Percentiles rank a stretch among this genome's conserved stretches.
Evolutionary conservation across 2,797 vertebrate genomes (phyloP).

Genomic region (Poeciliopsis paucimaculata): DNA sequence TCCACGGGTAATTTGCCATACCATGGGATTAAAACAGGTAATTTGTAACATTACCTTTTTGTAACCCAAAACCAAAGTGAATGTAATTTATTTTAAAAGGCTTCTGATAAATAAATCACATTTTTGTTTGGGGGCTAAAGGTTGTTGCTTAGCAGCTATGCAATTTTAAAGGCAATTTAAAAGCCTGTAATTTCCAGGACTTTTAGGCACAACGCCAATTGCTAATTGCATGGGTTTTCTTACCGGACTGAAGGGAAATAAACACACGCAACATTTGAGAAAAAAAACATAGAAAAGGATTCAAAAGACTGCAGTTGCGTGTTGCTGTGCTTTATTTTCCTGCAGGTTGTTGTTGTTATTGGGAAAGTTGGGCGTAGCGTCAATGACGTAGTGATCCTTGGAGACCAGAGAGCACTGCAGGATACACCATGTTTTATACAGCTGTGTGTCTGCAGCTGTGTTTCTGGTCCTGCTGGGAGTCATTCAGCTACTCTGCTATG

Average conservation of each 20-base stretch:
- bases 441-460: slow-evolving; percentile 72
- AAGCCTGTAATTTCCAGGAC: slow-evolving; percentile 52
- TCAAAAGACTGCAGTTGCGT: slow-evolving; percentile 23
- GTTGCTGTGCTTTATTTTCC: slow-evolving; percentile 8
- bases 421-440: slow-evolving; percentile 60
- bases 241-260: slow-evolving; percentile 43
- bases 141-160: slow-evolving; percentile 57
- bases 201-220: slow-evolving; percentile 57
- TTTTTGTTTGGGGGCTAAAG: slow-evolving; percentile 22
- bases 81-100: neutral
- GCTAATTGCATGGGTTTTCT: slow-evolving; percentile 66
- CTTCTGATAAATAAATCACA: slow-evolving; percentile 51
- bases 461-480: slow-evolving; percentile 51
- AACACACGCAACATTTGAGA: slow-evolving; percentile 35
- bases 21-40: neutral
- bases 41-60: slow-evolving; percentile 1
- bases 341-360: slow-evolving; percentile 35
- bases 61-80: slow-evolving; percentile 24
- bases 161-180: slow-evolving; percentile 58
- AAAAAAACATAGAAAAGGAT: slow-evolving; percentile 28
- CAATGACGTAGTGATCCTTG: slow-evolving; percentile 49
- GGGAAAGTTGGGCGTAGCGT: slow-evolving; percentile 39
- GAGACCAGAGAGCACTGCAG: slow-evolving; percentile 44
- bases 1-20: neutral
- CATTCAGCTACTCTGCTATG: slow-evolving; percentile 32